Evolutionary conservation across 2,797 vertebrate genomes (phyloP).

Genomic region (Danio kyathit): DNA sequence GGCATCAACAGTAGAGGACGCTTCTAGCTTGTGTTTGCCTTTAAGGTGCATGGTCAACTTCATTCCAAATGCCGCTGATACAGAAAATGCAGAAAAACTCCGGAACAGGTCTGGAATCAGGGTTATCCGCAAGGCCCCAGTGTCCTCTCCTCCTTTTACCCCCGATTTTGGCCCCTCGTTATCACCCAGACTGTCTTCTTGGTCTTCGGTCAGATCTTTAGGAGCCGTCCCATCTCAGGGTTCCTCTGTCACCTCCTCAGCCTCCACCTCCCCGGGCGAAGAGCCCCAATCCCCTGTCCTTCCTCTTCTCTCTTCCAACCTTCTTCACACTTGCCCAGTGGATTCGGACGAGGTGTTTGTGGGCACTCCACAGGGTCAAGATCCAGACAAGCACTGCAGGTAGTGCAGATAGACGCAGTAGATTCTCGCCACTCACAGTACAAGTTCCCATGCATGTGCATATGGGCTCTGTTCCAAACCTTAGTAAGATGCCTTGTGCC

Average conservation of each 20-base stretch:
- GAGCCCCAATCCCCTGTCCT: constrained; percentile 75
- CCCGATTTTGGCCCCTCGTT: constrained; percentile 59
- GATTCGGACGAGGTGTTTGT: constrained; percentile 61
- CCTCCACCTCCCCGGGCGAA: constrained; percentile 77
- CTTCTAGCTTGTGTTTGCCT: constrained; percentile 78
- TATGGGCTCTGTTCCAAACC: constrained; percentile 14
- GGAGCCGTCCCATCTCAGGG: constrained; percentile 65
- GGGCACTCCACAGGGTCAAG: constrained; percentile 47
- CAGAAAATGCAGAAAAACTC: constrained; percentile 70
- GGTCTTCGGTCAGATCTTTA: constrained; percentile 58
- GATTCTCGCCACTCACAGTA: constrained; percentile 52
- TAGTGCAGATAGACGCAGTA: constrained; percentile 71
- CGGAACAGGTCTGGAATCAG: constrained; percentile 54
- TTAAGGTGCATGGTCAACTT: constrained; percentile 79
- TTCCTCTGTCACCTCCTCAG: constrained; percentile 70
- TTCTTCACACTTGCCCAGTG: constrained; percentile 70
- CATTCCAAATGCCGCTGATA: constrained; percentile 74
- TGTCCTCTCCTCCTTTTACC: constrained; percentile 69
- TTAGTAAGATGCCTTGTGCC: neutral
- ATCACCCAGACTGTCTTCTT: constrained; percentile 54
- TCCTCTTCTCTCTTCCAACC: constrained; percentile 76
- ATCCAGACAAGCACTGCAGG: constrained; percentile 79
- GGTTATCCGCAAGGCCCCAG: constrained; percentile 70
- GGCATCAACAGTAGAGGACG: constrained; percentile 71
- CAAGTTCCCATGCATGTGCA: constrained; percentile 12